Base-by-base conservation (phyloP, 2,797 vertebrate species). In the Aphelocoma californica region DNA sequence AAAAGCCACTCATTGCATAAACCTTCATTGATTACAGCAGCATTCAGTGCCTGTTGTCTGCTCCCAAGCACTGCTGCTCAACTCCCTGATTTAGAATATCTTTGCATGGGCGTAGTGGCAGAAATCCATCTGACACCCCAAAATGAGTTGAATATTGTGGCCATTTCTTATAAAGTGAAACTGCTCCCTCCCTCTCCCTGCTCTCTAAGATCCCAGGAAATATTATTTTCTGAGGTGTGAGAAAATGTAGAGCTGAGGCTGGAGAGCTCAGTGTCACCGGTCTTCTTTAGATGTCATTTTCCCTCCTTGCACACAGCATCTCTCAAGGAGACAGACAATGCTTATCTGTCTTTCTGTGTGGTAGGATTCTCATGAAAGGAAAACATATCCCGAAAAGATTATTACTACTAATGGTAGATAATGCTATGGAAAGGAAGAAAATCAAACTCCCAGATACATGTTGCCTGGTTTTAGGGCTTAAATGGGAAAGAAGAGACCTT, bases 111-210 rank as follows among this genome's bases (percentile, higher is more conserved):
- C 3, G 1, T 29, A 56, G 73, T 28, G 64, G 48, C 81, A 94
- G 67, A 84, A 84, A 38, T 66, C 34, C 36, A 50, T 19, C 73
- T 57, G 67, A 82, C 60, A 70, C 18, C 21, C 42, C 53, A 70
- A 88, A 66, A 75, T 40, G 3, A 79, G 31, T 10, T 72, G 6
- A 75, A 62, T 45, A 28, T 45, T 79, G 47, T 0, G 1, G 26
- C 19, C 23, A 65, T 86, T 92, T 79, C 66, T 69, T 58, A 44
- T 34, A 34, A 34, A 34, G 34, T 36, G 42, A 32, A 88, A 81
- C 54, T 3, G 2, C 7, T 73, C 12, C 2, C 2, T 48, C 15
- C 14, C 18, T n/a, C 6, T 67, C n/a, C 4, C 6, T 0, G 6
- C 6, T 38, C 5, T 12, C 18, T 24, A 19, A 36, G 53, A 31